Percentiles rank a stretch among this genome's conserved stretches.
phyloP scores from a whole-genome alignment of 2,888 invertebrate species.

The Eupelmus urozonus region DNA sequence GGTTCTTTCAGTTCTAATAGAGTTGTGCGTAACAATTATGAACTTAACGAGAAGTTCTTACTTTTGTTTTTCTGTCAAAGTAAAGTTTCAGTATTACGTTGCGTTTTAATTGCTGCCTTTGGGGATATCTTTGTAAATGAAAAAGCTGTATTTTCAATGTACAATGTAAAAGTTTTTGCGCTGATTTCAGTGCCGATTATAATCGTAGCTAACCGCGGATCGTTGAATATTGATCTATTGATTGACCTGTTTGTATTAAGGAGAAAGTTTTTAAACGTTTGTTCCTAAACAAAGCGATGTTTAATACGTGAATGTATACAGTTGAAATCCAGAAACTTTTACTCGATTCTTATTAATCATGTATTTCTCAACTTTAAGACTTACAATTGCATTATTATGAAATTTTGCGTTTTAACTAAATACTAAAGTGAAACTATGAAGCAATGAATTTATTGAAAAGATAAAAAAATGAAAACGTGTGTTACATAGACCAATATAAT shows the following conservation, averaged over 20 bases:
- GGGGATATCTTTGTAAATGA: conserved; percentile 3
- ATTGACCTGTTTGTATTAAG: not conserved
- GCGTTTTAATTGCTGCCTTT: conserved; percentile 28
- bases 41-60: not conserved
- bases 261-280: conserved; percentile 7
- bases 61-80: not conserved
- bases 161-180: not conserved
- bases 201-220: not conserved
- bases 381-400: conserved; percentile 21
- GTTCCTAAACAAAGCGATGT: not conserved
- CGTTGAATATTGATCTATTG: conserved; percentile 1
- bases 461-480: conserved; percentile 22
- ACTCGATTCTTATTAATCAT: not conserved
- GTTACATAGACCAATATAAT: conserved; percentile 41
- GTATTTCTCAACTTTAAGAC: conserved; percentile 36
- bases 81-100: conserved; percentile 39
- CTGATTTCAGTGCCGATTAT: not conserved
- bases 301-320: not conserved
- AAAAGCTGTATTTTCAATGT: conserved; percentile 1
- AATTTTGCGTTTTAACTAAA: conserved; percentile 21
- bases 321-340: not conserved
- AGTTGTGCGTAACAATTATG: conserved; percentile 6
- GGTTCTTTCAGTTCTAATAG: not conserved
- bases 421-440: conserved; percentile 5
- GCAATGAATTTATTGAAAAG: conserved; percentile 36